Evolutionary conservation across 2,888 invertebrate species (phyloP).

Genomic region (Branchipolynoe longqiensis): DNA sequence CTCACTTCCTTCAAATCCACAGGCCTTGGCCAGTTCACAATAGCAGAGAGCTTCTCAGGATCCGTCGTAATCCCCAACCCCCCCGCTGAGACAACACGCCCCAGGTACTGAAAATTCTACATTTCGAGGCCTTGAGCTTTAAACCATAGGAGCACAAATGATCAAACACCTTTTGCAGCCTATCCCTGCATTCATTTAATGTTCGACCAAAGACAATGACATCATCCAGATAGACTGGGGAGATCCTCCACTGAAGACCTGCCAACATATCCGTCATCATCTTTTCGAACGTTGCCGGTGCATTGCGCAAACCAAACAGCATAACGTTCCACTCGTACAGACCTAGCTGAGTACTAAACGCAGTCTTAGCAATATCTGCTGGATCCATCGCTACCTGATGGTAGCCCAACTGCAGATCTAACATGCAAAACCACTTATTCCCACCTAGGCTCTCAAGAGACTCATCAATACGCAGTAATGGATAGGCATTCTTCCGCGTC

Average conservation of each 20-base stretch:
- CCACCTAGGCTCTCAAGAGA: background rate
- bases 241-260: background rate
- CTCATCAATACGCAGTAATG: conserved; percentile 35
- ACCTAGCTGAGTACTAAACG: background rate
- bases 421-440: background rate
- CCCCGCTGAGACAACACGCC: background rate
- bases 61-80: background rate
- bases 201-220: conserved; percentile 21
- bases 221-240: background rate
- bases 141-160: background rate
- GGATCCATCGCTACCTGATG: too few relatives aligned
- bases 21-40: background rate
- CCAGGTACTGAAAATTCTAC: conserved; percentile 31
- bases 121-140: conserved; percentile 47
- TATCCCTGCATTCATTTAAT: background rate
- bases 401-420: too few relatives aligned
- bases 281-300: conserved; percentile 10
- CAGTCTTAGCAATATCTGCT: background rate
- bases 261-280: conserved; percentile 19
- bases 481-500: background rate
- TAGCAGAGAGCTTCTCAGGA: background rate
- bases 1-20: background rate
- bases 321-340: conserved; percentile 19
- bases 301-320: conserved; percentile 28
- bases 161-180: background rate